phyloP scores from a whole-genome alignment of 2,113 vertebrate species.

The Vicugna pacos region DNA sequence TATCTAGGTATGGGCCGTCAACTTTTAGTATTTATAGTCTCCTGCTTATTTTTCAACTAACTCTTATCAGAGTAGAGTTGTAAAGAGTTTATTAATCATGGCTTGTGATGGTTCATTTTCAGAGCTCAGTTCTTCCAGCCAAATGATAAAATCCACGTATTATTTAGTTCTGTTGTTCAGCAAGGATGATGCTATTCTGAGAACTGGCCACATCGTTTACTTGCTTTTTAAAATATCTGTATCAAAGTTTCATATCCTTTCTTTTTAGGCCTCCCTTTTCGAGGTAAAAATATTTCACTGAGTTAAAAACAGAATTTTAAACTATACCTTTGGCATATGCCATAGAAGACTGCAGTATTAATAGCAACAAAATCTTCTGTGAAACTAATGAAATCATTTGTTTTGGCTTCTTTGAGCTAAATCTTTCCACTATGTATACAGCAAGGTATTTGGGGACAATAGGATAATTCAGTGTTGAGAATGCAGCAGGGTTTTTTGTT shows the following conservation, averaged over 20 bases:
- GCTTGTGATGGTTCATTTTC: constrained; percentile 35
- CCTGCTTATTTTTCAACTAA: constrained; percentile 2
- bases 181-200: background rate
- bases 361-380: constrained; percentile 45
- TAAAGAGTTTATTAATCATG: constrained; percentile 46
- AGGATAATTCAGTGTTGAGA: constrained; percentile 43
- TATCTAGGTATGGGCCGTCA: background rate
- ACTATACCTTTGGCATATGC: background rate
- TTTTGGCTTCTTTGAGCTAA: constrained; percentile 49
- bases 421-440: constrained; percentile 22
- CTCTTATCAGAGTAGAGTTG: background rate
- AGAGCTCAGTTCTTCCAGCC: background rate
- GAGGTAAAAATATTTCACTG: constrained; percentile 46
- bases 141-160: background rate
- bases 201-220: background rate
- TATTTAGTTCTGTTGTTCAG: background rate
- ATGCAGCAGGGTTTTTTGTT: background rate
- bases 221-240: constrained; percentile 1
- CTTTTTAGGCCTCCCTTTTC: constrained; percentile 2
- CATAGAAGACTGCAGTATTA: background rate
- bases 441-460: constrained; percentile 16
- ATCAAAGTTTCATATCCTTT: constrained; percentile 18
- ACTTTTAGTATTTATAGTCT: background rate
- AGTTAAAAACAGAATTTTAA: constrained; percentile 61
- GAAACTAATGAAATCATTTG: constrained; percentile 52